Base-by-base conservation (phyloP, 2,113 vertebrate species). In the Probosciger aterrimus region DNA sequence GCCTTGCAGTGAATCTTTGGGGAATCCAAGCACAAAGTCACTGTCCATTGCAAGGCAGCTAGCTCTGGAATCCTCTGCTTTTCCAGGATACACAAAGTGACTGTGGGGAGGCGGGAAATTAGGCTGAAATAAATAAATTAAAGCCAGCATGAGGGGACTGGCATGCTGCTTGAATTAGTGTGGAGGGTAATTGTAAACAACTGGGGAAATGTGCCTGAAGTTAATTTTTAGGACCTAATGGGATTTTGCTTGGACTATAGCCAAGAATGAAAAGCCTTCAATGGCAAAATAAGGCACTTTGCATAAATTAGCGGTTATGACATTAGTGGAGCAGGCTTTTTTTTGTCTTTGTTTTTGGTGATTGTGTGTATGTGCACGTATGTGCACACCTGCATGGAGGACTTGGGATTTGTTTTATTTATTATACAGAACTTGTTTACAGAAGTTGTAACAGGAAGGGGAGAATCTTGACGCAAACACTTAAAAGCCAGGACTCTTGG, bases 141-240 rank as follows among this genome's bases (percentile, higher is more conserved):
- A 52, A 77, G 69, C 62, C 92, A 71, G 96, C 78, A 7, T 95
- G 95, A 94, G 88, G 60, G 82, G 82, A 53, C 39, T 7, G 25
- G 70, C 90, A 14, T 68, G 90, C 64, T 49, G 92, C 92, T 92
- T 64, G 74, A 75, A 82, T 87, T 60, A 76, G 62, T 3, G 24
- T 14, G 14, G 87, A 68, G 74, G 20, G 28, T 80, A 76, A 95
- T 76, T 82, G 95, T 44, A 96, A 97, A 92, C 93, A 94, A 71
- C 87, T 17, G 70, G 67, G 70, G 62, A 76, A 95, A 95, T 74
- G 93, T 71, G 95, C 93, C 93, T 96, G 68, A 53, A 94, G 94
- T 95, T 93, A 91, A 90, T 79, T 84, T 78, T 59, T 59, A 90
- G 90, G 90, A 60, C 35, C 92, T 93, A 64, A 89, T 94, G 93